These are phyloP conservation scores for Hyperopisus bebe DNA, from an alignment of 2,113 vertebrate genomes.

Conservation along the genomic window DNA sequence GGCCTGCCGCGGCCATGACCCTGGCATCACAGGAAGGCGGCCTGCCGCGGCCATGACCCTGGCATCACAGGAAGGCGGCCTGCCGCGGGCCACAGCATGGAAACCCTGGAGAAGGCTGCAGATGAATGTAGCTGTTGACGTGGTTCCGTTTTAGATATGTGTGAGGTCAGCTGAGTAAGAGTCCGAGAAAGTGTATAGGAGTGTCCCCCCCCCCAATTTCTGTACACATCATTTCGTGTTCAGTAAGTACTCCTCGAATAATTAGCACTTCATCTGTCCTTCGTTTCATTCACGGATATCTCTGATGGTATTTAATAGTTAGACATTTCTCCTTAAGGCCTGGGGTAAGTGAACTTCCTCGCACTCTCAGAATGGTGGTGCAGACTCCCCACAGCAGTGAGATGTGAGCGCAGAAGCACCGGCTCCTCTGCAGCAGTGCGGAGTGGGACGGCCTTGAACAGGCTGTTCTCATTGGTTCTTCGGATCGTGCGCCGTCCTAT, in stretches of 20 bases:
- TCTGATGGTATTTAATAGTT: not conserved
- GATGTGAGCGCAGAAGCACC: not conserved
- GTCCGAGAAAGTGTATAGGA: not conserved
- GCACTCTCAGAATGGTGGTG: not conserved
- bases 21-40: too few relatives aligned
- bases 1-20: too few relatives aligned
- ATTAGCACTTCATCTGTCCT: not conserved
- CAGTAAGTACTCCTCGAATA: not conserved
- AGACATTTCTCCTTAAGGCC: not conserved
- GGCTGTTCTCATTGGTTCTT: not conserved
- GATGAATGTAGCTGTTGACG: not conserved
- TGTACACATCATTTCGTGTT: not conserved
- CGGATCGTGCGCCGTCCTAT: not conserved
- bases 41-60: too few relatives aligned
- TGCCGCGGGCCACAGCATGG: not conserved
- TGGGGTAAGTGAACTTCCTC: not conserved
- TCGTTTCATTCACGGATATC: not conserved
- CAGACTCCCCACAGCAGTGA: not conserved
- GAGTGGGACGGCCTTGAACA: not conserved
- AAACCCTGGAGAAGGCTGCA: too few relatives aligned
- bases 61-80: too few relatives aligned
- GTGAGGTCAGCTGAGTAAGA: not conserved
- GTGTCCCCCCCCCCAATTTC: not conserved
- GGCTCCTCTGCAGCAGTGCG: not conserved
- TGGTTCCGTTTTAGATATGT: not conserved